A percentile compares a stretch with the other conserved stretches of the same genome.
These are phyloP conservation scores for Bombus vancouverensis DNA, from an alignment of 1,140 invertebrate species.

Conservation along the genomic window DNA sequence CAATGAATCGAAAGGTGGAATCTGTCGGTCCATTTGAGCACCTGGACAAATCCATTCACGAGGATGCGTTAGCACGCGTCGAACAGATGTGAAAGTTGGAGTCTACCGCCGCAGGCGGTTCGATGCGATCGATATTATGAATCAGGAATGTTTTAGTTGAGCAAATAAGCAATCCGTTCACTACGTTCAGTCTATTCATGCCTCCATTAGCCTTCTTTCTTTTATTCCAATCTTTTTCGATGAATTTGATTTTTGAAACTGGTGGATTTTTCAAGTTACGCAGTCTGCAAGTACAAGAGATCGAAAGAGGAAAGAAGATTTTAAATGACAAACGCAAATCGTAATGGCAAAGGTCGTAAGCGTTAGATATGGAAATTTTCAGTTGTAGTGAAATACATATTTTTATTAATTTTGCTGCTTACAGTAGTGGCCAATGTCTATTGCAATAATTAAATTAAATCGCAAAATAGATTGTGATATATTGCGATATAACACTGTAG, in stretches of 20 bases:
- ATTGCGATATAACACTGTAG: too few species aligned
- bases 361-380: too few species aligned
- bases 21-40: constrained; percentile 47
- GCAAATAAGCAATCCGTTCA: constrained; percentile 1
- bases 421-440: too few species aligned
- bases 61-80: constrained; percentile 47
- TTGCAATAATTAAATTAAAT: too few species aligned
- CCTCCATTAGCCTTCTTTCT: background rate
- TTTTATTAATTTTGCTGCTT: too few species aligned
- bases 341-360: too few species aligned
- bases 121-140: constrained; percentile 19
- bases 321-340: too few species aligned
- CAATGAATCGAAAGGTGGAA: constrained; percentile 49
- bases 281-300: too few species aligned
- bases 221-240: background rate
- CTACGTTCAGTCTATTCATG: background rate
- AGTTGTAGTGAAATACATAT: too few species aligned
- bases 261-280: background rate
- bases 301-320: background rate
- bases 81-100: constrained; percentile 54
- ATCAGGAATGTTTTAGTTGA: constrained; percentile 30
- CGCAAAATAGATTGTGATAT: too few species aligned
- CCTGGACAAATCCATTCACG: constrained; percentile 63
- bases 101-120: background rate
- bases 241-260: background rate